Conservation (phyloP, 64 coral and sea anemone genomes). For the Anthopleura sola region DNA sequence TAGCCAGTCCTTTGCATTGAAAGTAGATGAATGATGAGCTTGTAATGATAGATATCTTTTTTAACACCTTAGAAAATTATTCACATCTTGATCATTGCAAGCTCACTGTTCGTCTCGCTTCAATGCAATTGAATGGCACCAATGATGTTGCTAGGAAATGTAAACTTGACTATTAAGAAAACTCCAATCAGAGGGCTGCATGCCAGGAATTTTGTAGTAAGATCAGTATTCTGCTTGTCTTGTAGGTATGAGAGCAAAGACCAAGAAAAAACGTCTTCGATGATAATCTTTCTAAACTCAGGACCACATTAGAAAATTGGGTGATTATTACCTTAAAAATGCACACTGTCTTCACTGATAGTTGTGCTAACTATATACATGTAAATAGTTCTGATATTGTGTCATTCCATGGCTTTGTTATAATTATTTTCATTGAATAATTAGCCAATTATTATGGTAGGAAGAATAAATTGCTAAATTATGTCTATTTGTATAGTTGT, state of each 20-base stretch:
- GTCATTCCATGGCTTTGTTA: background rate
- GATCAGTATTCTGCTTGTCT: background rate
- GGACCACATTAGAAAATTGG: background rate
- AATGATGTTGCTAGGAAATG: no score
- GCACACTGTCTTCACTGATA: background rate
- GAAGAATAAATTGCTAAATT: background rate
- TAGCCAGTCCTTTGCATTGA: no score
- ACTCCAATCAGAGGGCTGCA: no score
- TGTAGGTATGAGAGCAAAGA: constrained; percentile 46
- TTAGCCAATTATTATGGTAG: background rate
- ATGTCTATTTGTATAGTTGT: constrained; percentile 10
- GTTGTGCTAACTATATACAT: background rate
- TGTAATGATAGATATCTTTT: no score
- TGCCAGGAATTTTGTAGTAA: no score
- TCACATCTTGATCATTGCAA: no score
- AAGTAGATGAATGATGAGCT: no score
- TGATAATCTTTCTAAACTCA: constrained; percentile 25
- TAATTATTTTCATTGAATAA: background rate
- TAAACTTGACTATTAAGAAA: no score
- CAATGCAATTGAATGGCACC: no score
- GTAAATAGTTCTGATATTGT: background rate
- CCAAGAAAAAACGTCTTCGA: constrained; percentile 78
- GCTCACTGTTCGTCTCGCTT: no score
- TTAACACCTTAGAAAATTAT: no score
- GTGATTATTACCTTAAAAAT: background rate